Percentiles rank a stretch among this genome's conserved stretches.
Conservation (phyloP, 2,113 vertebrate genomes). For the Corydoras sp. region DNA sequence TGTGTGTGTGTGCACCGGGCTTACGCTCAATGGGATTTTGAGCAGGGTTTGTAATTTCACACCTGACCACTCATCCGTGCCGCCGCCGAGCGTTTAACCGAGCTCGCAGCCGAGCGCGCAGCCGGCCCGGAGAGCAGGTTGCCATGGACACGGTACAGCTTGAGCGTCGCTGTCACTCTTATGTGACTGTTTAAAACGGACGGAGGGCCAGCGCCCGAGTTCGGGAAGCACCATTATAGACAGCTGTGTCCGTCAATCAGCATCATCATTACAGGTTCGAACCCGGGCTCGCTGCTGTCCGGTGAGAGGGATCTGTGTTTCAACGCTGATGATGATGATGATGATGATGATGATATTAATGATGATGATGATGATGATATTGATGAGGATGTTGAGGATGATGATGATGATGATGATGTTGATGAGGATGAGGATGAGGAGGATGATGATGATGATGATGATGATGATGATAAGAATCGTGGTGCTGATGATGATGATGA, state of each 20-base stretch:
- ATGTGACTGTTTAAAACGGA: slow-evolving; percentile 35
- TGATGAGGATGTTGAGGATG: no score
- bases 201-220: neutral
- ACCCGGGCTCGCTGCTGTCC: neutral
- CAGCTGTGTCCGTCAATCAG: neutral
- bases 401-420: no score
- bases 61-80: slow-evolving; percentile 45
- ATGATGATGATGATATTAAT: neutral
- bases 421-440: no score
- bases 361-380: slow-evolving; percentile 14
- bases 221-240: neutral
- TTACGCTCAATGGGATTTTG: slow-evolving; percentile 42
- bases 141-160: neutral
- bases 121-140: neutral
- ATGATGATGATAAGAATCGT: no score
- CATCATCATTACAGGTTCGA: neutral
- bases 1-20: slow-evolving; percentile 33
- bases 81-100: slow-evolving; percentile 36
- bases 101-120: slow-evolving; percentile 16
- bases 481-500: no score
- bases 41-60: slow-evolving; percentile 46
- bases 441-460: no score
- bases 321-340: neutral
- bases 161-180: slow-evolving; percentile 14
- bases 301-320: no score